Evolutionary conservation across 2,113 vertebrate species (phyloP), one percentile per base, ranked within the genome.

Genomic region (Lanius collurio): DNA sequence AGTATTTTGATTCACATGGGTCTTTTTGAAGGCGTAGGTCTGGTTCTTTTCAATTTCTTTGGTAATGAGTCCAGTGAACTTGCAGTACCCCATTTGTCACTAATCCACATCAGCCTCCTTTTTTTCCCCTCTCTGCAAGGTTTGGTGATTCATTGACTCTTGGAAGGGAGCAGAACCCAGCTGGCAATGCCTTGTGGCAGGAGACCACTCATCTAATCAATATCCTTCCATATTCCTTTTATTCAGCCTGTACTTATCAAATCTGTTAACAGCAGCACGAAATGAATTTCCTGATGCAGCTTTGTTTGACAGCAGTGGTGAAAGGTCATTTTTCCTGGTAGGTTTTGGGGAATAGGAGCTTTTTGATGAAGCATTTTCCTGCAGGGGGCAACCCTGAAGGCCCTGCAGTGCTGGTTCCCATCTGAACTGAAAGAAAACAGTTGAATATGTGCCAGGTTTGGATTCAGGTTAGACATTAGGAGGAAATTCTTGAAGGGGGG

Each of bases 351-450:
- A 52, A 27, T 2, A 20, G 31, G 4, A 37, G 20, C 22, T 64
- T 67, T 8, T 1, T 33, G 28, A 30, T 59, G 31, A 27, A 44
- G 13, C 0, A 0, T 57, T 73, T 49, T 24, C 7, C 13, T 35
- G 2, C 0, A 11, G 46, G 33, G 19, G 11, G 5, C 3, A 31
- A 0, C 63, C 31, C 55, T 11, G 6, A 3, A 26, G 30, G 49
- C 3, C 7, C 1, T 8, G 33, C 41, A 13, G 28, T 9, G 64
- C 15, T 13, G 23, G 6, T 18, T 69, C 33, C 71, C 59, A 8
- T 7, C 50, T 39, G 47, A 12, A 6, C 2, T 30, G 60, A 4
- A 37, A 2, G n/a, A 5, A 9, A 59, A 7, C 23, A 16, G 4
- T 11, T 12, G 26, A 19, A 69, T 4, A 1, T 10, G 41, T 42